These are phyloP conservation scores for Sebastes itinus DNA, from an alignment of 2,797 vertebrate genomes.

Conservation along the genomic window DNA sequence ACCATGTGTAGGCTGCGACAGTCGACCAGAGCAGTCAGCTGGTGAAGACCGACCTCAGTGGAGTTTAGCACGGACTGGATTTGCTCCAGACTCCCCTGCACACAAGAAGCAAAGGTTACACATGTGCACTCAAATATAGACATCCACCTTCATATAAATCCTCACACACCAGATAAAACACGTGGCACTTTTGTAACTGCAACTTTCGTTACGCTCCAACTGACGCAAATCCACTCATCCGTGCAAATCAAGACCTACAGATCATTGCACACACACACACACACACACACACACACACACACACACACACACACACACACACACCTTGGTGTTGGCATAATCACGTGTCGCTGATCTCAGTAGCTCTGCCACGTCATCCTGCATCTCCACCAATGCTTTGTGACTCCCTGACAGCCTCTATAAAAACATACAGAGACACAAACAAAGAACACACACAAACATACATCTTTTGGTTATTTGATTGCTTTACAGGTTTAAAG, in stretches of 20 bases:
- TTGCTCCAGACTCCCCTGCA: slow-evolving; percentile 85
- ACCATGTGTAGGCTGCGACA: slow-evolving; percentile 96
- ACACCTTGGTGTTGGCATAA: slow-evolving; percentile 89
- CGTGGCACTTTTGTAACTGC: background rate
- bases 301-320: slow-evolving; percentile 13
- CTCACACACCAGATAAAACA: slow-evolving; percentile 3
- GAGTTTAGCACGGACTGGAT: slow-evolving; percentile 91
- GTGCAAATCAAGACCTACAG: slow-evolving; percentile 8
- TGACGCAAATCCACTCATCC: slow-evolving; percentile 8
- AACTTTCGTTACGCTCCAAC: background rate
- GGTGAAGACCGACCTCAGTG: slow-evolving; percentile 92
- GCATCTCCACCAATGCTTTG: slow-evolving; percentile 96
- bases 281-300: slow-evolving; percentile 67
- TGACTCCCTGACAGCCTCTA: slow-evolving; percentile 95
- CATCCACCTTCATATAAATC: background rate
- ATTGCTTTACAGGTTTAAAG: background rate
- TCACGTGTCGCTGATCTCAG: slow-evolving; percentile 86
- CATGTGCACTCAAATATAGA: background rate
- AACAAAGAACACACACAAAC: slow-evolving; percentile 10
- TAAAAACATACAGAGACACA: slow-evolving; percentile 15
- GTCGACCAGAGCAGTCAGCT: slow-evolving; percentile 94
- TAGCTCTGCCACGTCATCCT: slow-evolving; percentile 89
- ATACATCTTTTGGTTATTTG: background rate
- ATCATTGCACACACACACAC: slow-evolving; percentile 11
- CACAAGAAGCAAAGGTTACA: slow-evolving; percentile 2